These are phyloP conservation scores for Hoplodrina blanda DNA, from an alignment of 2,888 invertebrate species.

Conservation along the genomic window DNA sequence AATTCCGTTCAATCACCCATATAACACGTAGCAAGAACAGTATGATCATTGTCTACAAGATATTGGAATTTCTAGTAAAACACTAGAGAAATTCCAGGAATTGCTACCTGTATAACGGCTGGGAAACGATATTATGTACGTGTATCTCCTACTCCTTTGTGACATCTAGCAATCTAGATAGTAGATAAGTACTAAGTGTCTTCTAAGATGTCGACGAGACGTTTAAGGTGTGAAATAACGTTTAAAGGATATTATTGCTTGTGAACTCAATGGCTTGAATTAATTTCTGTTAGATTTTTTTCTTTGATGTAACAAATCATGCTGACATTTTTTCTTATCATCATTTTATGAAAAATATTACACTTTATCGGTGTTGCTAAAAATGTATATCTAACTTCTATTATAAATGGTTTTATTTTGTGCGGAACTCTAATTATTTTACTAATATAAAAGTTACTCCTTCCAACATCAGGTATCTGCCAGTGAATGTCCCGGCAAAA, in stretches of 20 bases:
- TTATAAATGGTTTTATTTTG: no score
- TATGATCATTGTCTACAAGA: conserved; percentile 10
- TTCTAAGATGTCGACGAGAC: conserved; percentile 1
- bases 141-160: conserved; percentile 26
- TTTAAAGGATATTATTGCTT: conserved; percentile 12
- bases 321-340: no score
- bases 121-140: background rate
- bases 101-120: background rate
- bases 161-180: background rate
- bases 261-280: background rate
- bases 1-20: conserved; percentile 15
- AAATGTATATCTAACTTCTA: no score
- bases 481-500: no score
- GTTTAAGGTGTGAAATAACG: conserved; percentile 4
- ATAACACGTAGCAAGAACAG: conserved; percentile 1
- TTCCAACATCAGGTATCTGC: no score
- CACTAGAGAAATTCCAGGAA: conserved; percentile 17
- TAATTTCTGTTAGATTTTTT: background rate
- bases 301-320: background rate
- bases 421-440: no score
- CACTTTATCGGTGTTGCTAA: no score
- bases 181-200: background rate
- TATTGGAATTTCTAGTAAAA: conserved; percentile 19
- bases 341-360: no score
- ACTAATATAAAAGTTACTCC: no score